Conservation (phyloP, 2,888 invertebrate species). For the Toxonevra muliebris region DNA sequence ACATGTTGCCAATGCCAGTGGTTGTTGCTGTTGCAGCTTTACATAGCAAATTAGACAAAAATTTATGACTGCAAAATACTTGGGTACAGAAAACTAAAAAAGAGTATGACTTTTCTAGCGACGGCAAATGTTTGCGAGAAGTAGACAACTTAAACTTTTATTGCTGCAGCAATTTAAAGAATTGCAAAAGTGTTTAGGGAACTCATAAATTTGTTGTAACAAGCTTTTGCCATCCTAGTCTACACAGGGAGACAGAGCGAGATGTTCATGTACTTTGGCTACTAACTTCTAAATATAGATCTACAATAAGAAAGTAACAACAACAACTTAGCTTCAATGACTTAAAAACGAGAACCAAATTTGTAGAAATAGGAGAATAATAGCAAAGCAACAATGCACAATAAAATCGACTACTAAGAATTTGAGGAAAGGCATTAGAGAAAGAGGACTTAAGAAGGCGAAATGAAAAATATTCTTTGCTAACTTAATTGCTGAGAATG, state of each 20-base stretch:
- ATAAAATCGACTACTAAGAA: too few species aligned
- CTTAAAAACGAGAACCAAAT: too few species aligned
- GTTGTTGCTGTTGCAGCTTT: neutral
- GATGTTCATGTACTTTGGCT: neutral
- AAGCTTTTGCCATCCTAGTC: constrained; percentile 5
- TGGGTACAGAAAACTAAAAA: neutral
- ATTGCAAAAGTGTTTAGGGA: neutral
- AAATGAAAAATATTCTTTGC: too few species aligned
- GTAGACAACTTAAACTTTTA: too few species aligned
- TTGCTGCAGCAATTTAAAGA: neutral
- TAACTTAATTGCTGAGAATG: too few species aligned
- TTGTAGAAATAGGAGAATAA: constrained; percentile 7
- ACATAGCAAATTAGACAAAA: constrained; percentile 11
- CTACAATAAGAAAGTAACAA: neutral
- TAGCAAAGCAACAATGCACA: neutral
- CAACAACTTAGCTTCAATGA: neutral
- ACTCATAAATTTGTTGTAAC: constrained; percentile 22
- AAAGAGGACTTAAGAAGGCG: too few species aligned
- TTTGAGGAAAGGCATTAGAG: too few species aligned
- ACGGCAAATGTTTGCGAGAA: too few species aligned
- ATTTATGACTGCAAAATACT: constrained; percentile 16
- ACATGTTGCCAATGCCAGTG: neutral
- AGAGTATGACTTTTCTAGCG: neutral
- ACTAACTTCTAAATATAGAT: too few species aligned
- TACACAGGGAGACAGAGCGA: constrained; percentile 1